Evolutionary conservation across 2,888 invertebrate genomes (phyloP).

Genomic region (Epinotia demarniana): DNA sequence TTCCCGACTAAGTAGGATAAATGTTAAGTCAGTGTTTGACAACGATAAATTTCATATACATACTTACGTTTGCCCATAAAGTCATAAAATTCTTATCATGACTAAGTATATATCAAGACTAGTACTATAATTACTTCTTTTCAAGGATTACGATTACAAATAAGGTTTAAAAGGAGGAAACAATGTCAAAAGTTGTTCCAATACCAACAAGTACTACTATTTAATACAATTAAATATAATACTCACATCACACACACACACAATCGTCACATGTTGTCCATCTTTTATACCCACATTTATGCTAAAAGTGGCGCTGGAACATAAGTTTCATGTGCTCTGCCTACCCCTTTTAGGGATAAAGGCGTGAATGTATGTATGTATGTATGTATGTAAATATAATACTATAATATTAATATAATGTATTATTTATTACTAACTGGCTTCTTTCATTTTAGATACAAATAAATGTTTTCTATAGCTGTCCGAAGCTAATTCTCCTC

Average conservation of each 20-base stretch:
- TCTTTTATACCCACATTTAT: too few relatives aligned
- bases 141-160: neutral
- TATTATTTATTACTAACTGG: neutral
- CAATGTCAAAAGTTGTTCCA: neutral
- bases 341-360: too few relatives aligned
- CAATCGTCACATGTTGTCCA: too few relatives aligned
- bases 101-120: neutral
- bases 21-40: neutral
- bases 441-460: neutral
- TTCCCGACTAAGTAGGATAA: too few relatives aligned
- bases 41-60: neutral
- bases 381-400: too few relatives aligned
- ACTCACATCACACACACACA: too few relatives aligned
- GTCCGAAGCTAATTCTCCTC: neutral
- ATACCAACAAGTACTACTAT: neutral
- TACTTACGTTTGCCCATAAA: neutral
- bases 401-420: too few relatives aligned
- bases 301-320: too few relatives aligned
- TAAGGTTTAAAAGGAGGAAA: neutral
- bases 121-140: neutral
- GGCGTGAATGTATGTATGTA: too few relatives aligned
- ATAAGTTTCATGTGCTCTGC: too few relatives aligned
- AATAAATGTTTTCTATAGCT: neutral
- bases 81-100: slow-evolving; percentile 3
- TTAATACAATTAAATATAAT: neutral